Evolutionary conservation across 2,888 invertebrate species (phyloP).

Genomic region (Hanleya hanleyi): DNA sequence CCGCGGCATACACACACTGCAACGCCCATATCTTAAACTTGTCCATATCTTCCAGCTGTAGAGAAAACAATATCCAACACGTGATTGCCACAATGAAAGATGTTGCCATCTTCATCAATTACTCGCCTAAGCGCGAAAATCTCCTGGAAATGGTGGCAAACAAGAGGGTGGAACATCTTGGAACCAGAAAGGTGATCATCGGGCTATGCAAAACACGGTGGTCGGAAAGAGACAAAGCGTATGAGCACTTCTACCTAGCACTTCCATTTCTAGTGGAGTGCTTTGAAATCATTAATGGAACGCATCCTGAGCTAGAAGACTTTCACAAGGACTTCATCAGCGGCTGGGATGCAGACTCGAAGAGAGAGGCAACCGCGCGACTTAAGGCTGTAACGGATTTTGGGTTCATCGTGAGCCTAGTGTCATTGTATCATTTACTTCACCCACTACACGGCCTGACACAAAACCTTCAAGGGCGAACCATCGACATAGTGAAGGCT

Average conservation of each 20-base stretch:
- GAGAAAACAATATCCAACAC: slow-evolving; percentile 9
- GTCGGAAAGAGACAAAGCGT: slow-evolving; percentile 19
- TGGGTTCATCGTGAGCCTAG: slow-evolving; percentile 14
- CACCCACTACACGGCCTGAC: slow-evolving; percentile 12
- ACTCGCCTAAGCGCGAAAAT: slow-evolving; percentile 16
- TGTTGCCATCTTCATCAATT: slow-evolving; percentile 12
- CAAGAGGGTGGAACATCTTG: background rate
- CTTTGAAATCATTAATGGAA: slow-evolving; percentile 17
- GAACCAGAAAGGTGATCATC: slow-evolving; percentile 7
- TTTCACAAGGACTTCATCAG: background rate
- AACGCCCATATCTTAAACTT: slow-evolving; percentile 15
- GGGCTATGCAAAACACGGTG: slow-evolving; percentile 20
- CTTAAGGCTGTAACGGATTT: slow-evolving; percentile 9
- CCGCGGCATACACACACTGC: slow-evolving; percentile 17
- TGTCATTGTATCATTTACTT: slow-evolving; percentile 14
- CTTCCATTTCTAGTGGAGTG: slow-evolving; percentile 18
- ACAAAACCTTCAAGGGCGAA: slow-evolving; percentile 9
- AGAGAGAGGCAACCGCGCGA: background rate
- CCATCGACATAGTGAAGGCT: slow-evolving; percentile 9
- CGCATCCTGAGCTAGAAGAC: slow-evolving; percentile 4
- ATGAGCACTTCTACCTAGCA: slow-evolving; percentile 16
- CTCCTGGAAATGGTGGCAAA: slow-evolving; percentile 8
- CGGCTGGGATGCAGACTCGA: slow-evolving; percentile 10
- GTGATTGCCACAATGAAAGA: slow-evolving; percentile 11
- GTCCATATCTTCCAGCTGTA: slow-evolving; percentile 12